Evolutionary conservation across 2,797 vertebrate species (phyloP), one percentile per base, ranked within the genome.

Genomic region (Cheirogaleus major): DNA sequence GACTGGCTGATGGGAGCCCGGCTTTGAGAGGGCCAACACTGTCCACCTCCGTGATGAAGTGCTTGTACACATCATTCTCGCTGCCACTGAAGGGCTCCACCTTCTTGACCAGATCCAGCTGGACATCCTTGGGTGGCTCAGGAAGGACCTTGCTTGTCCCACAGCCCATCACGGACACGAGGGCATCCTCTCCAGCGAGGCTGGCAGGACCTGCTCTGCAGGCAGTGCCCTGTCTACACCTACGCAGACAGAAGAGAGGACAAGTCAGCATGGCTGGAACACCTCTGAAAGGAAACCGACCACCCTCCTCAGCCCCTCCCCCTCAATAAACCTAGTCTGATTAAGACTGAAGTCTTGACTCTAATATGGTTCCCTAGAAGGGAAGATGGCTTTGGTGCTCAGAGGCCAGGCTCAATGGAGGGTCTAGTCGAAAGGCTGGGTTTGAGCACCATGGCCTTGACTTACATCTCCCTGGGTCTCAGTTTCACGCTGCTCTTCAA

Each of bases 71-170:
- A 98, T 99, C 99, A 3, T 97, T 99, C 98, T 99, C 99, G 92
- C 97, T 98, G 95, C 98, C 98, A 0, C 98, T 98, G 97, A 99
- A 99, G 63, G 99, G 99, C 35, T 99, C 99, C 2, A 99, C 99
- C 98, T 99, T 99, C 98, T 99, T 99, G 88, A 99, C 99, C 92
- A 99, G 99, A 98, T 99, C 99, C 97, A 99, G 98, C 95, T 99
- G 99, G 96, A 99, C 99, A 91, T 99, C 99, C 98, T 99, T 99
- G 98, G 99, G 99, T 97, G 99, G 99, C 99, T 99, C 99, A 27
- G 99, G 99, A 99, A 99, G 99, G 98, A 99, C 99, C 98, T 99
- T 99, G 98, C 99, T 99, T 98, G 99, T 99, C 99, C 99, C 99
- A 99, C 99, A 99, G 99, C 99, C 99, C 99, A 99, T 99, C 99